Percentiles rank a stretch among this genome's conserved stretches.
phyloP scores from a whole-genome alignment of 2,113 vertebrate genomes.

The Seriola rivoliana region DNA sequence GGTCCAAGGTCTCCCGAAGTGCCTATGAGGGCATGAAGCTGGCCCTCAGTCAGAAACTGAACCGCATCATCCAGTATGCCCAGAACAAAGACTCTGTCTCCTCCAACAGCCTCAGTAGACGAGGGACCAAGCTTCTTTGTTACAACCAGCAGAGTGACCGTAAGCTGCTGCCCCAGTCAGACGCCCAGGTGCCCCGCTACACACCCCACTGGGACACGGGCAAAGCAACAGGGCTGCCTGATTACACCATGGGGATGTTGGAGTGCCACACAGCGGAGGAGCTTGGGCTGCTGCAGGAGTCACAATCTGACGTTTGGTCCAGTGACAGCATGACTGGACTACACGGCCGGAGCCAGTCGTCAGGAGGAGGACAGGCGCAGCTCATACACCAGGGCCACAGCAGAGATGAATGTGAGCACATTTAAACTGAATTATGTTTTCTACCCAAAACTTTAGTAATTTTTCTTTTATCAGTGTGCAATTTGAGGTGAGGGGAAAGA shows the following conservation, averaged over 20 bases:
- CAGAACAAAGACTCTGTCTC: conserved; percentile 94
- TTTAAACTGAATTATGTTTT: not conserved
- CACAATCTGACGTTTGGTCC: conserved; percentile 83
- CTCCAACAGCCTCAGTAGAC: conserved; percentile 74
- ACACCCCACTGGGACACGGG: conserved; percentile 88
- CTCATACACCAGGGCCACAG: conserved; percentile 74
- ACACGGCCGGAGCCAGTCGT: conserved; percentile 68
- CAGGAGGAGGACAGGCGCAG: conserved; percentile 57
- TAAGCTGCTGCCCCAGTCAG: conserved; percentile 89
- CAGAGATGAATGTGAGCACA: conserved; percentile 90
- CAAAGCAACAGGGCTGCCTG: conserved; percentile 77
- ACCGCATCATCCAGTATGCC: conserved; percentile 94
- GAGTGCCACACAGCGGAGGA: conserved; percentile 80
- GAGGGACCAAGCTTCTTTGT: conserved; percentile 89
- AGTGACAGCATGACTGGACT: conserved; percentile 64
- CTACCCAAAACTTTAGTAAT: not conserved
- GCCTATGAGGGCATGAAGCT: conserved; percentile 95
- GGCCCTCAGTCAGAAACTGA: conserved; percentile 94
- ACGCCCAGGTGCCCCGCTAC: conserved; percentile 95
- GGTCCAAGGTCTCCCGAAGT: conserved; percentile 91
- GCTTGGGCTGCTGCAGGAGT: conserved; percentile 83
- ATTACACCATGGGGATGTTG: conserved; percentile 86
- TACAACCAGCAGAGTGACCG: conserved; percentile 89
- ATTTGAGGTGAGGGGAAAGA: not conserved
- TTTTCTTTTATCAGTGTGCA: not conserved